Percentiles rank a stretch among this genome's conserved stretches.
These are phyloP conservation scores for Indicator maculatus DNA, from an alignment of 2,113 vertebrate genomes.

Conservation along the genomic window DNA sequence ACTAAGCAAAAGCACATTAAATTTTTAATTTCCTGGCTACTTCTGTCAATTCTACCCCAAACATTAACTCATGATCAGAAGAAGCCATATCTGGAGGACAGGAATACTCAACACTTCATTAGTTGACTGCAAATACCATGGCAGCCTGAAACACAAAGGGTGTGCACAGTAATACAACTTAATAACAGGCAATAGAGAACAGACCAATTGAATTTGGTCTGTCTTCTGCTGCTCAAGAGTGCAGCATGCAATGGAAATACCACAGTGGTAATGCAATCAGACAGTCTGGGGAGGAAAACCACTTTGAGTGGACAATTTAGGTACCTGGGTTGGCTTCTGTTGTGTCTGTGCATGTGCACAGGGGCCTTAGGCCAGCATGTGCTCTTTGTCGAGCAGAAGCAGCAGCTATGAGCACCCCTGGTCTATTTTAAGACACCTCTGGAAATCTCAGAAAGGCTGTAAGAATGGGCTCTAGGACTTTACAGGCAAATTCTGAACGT, in stretches of 20 bases:
- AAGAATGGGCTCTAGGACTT: background rate
- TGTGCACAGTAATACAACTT: background rate
- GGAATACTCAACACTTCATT: background rate
- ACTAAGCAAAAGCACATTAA: background rate
- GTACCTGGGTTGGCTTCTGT: background rate
- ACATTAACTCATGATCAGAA: background rate
- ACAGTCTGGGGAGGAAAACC: background rate
- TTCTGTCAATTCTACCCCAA: background rate
- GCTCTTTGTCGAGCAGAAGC: background rate
- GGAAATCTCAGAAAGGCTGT: background rate
- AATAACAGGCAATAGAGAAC: background rate
- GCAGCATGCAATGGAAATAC: background rate
- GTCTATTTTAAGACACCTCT: background rate
- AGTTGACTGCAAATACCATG: background rate
- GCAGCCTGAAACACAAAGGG: background rate
- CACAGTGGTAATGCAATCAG: background rate
- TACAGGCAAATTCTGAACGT: accelerated
- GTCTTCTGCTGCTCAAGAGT: background rate
- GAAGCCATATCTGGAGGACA: background rate
- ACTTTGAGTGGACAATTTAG: background rate
- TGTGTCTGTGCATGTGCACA: accelerated
- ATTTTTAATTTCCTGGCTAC: background rate
- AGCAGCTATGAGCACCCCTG: background rate
- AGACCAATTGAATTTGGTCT: background rate
- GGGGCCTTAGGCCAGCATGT: background rate